phyloP scores from a whole-genome alignment of 2,113 vertebrate genomes.

The Pygoscelis antarcticus region DNA sequence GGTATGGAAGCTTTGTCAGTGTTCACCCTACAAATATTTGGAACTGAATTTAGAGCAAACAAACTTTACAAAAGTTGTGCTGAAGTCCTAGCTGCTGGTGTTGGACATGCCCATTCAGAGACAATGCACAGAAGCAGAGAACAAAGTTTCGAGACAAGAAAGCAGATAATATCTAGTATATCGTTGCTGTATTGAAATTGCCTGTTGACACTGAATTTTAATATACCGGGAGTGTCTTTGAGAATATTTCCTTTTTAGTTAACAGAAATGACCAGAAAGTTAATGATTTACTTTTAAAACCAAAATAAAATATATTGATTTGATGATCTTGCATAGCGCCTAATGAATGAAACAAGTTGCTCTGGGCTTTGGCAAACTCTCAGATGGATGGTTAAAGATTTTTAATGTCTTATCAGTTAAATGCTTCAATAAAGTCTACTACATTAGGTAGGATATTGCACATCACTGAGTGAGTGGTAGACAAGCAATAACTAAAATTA shows the following conservation, averaged over 20 bases:
- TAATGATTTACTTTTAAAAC: neutral
- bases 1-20: neutral
- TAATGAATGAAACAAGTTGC: constrained; percentile 4
- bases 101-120: neutral
- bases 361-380: neutral
- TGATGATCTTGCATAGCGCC: neutral
- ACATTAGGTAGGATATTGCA: neutral
- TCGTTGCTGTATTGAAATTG: neutral
- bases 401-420: neutral
- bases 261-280: neutral
- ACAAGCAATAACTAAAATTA: constrained; percentile 14
- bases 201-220: neutral
- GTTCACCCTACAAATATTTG: neutral
- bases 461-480: neutral
- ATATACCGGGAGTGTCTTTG: neutral
- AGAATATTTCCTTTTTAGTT: neutral
- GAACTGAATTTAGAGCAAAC: neutral
- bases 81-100: neutral
- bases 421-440: neutral
- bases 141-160: neutral
- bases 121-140: neutral
- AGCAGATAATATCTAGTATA: neutral
- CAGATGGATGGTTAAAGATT: neutral
- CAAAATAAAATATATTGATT: neutral
- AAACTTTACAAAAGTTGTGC: neutral